These are phyloP conservation scores for Actenoides lindsayi DNA, from an alignment of 2,113 vertebrate species.

Conservation along the genomic window DNA sequence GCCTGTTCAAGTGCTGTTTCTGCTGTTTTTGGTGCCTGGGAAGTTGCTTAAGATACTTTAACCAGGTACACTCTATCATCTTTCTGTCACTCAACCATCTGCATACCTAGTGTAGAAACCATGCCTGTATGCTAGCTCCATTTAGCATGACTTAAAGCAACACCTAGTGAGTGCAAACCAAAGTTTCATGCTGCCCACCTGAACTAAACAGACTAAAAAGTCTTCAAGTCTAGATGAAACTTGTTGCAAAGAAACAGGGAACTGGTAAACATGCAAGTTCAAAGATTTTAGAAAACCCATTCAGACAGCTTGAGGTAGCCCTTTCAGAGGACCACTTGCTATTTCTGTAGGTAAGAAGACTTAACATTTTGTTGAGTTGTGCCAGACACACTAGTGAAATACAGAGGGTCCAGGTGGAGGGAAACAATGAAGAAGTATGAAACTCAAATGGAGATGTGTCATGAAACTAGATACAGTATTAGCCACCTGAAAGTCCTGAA, in stretches of 20 bases:
- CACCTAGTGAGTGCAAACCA: neutral
- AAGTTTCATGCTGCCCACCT: neutral
- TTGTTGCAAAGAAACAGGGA: neutral
- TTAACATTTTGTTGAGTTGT: neutral
- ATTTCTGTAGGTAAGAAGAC: neutral
- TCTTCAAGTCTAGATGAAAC: neutral
- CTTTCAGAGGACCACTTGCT: neutral
- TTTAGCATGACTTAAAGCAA: neutral
- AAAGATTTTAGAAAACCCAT: neutral
- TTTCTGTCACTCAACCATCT: neutral
- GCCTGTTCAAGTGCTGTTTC: conserved; percentile 55
- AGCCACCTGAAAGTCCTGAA: neutral
- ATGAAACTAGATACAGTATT: neutral
- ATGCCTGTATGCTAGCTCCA: neutral
- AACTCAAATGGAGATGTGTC: neutral
- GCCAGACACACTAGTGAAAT: neutral
- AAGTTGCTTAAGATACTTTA: conserved; percentile 62
- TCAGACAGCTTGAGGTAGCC: neutral
- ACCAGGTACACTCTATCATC: conserved; percentile 75
- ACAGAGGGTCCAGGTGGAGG: neutral
- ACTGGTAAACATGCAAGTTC: neutral
- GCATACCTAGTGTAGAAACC: neutral
- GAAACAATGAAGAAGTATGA: neutral
- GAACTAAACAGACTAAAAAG: neutral
- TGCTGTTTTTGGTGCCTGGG: conserved; percentile 67